phyloP scores from a whole-genome alignment of 2,888 invertebrate genomes.

The Patella ulyssiponensis region DNA sequence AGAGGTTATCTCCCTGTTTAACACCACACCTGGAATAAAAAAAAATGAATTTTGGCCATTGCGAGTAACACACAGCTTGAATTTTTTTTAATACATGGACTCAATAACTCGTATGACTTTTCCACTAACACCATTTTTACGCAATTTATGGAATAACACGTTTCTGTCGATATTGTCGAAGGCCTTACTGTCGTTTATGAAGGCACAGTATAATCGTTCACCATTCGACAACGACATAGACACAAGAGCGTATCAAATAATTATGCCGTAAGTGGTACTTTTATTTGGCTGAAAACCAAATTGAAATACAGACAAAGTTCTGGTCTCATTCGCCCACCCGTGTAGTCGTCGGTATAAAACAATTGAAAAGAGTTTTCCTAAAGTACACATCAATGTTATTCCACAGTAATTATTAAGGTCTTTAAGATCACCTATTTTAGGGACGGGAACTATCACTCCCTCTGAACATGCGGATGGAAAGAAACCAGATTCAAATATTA shows the following conservation, averaged over 20 bases:
- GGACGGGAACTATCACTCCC: no score
- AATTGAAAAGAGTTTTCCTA: no score
- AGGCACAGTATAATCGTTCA: not conserved
- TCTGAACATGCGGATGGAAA: no score
- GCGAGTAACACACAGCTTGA: not conserved
- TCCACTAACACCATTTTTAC: not conserved
- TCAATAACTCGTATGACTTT: not conserved
- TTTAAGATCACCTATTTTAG: no score
- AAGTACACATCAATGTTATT: no score
- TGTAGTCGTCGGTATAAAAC: no score
- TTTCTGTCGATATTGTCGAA: not conserved
- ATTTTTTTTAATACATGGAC: not conserved
- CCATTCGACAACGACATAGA: not conserved
- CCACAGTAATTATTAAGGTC: no score
- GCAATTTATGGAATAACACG: no score
- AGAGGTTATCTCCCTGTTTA: slow-evolving; percentile 6
- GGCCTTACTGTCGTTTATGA: not conserved
- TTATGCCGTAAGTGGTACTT: not conserved
- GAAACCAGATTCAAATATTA: no score
- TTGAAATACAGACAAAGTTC: no score
- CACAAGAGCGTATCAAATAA: not conserved
- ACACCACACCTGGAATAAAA: not conserved
- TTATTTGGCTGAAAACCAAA: no score
- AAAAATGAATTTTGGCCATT: not conserved
- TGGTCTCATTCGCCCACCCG: no score